Conservation (phyloP, 2,113 vertebrate species). For the Malurus cyaneus region DNA sequence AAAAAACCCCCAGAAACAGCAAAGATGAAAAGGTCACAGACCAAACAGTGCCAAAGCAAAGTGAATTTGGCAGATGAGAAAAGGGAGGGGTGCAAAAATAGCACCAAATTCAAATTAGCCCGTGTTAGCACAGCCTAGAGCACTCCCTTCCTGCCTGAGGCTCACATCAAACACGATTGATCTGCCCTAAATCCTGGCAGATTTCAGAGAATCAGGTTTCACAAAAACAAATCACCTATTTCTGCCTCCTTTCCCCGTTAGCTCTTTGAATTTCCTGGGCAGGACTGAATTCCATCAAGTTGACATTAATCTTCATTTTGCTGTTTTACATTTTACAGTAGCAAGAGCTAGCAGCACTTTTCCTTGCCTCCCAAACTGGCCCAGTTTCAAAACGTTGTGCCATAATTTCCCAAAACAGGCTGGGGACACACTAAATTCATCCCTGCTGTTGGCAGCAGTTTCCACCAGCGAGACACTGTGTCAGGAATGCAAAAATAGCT, state of each 20-base stretch:
- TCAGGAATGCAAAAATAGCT: neutral
- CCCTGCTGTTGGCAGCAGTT: neutral
- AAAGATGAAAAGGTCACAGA: neutral
- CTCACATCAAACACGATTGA: neutral
- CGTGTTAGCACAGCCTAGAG: neutral
- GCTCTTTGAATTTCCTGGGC: neutral
- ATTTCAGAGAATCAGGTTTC: neutral
- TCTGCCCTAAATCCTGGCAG: neutral
- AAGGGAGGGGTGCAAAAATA: neutral
- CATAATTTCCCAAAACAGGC: neutral
- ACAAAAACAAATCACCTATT: neutral
- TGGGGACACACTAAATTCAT: neutral
- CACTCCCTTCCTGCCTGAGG: neutral
- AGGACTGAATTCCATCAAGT: neutral
- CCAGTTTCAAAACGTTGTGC: neutral
- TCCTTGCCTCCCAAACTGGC: neutral
- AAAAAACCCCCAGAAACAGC: neutral
- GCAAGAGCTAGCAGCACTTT: neutral
- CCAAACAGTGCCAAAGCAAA: neutral
- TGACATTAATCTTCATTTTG: neutral
- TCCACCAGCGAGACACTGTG: neutral
- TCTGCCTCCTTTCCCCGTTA: neutral
- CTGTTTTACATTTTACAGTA: neutral
- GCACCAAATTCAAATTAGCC: neutral
- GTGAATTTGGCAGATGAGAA: neutral